Evolutionary conservation across 2,797 vertebrate genomes (phyloP), one percentile per base, ranked within the genome.

Genomic region (Tolypeutes matacus): DNA sequence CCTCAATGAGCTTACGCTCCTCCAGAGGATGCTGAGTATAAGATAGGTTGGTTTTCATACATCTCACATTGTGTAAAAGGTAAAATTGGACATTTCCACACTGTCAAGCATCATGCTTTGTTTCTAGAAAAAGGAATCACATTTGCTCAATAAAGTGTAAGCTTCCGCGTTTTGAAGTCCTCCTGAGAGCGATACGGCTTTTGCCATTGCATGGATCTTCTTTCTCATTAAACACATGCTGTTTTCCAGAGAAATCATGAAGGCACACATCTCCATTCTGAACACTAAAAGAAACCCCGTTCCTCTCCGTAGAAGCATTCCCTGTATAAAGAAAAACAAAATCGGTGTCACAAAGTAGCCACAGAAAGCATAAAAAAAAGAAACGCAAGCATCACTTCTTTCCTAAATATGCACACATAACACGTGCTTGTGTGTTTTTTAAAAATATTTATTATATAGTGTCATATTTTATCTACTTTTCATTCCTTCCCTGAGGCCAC

Each of bases 161-260:
- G 86, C 98, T 98, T 96, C 97, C 98, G 72, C 97, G 97, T 93
- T 98, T 98, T 97, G 98, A 98, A 98, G 98, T 99, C 98, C 98
- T 98, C 98, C 98, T 98, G 92, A 98, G 89, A 0, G 97, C 97
- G 75, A 98, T 84, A 25, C 92, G 98, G 86, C 76, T 97, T 97
- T 98, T 98, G 69, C 98, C 98, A 86, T 97, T 97, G 91, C 97
- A 97, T 64, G 95, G 86, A 75, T 98, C 98, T 93, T 98, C 97
- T 89, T 98, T 98, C 73, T 98, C 98, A 92, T 95, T 96, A 93
- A 97, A 97, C 53, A 78, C 65, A 39, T 97, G 70, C 86, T 98
- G 98, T 96, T 98, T 98, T 42, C 96, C 98, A 93, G 98, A 94
- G 82, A 98, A 98, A 94, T 98, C 98, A 29, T 98, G 98, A 96